Base-by-base conservation (phyloP, 2,113 vertebrate species). In the Nematolebias whitei region DNA sequence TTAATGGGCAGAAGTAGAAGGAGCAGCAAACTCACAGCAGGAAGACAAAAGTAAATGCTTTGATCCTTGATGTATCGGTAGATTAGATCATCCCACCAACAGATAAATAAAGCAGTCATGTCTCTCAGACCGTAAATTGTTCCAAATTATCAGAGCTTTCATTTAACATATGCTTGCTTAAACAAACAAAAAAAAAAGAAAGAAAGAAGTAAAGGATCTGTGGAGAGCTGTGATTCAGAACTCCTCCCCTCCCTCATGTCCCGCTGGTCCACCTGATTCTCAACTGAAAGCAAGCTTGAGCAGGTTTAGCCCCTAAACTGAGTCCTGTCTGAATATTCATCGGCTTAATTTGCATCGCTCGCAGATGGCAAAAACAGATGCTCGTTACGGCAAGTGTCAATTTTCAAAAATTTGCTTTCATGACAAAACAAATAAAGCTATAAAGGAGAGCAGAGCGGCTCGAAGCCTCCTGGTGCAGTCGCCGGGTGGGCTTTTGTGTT, bases 351-450 rank as follows among this genome's bases (percentile, higher is more conserved):
- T 94, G 91, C 89, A 86, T 89, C 77, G 52, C 68, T 49, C 63
- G 60, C 93, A 92, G 91, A 93, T 92, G 92, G 91, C 20, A 26
- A 59, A 73, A 90, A 87, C 93, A 94, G 92, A 87, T 88, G 88
- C 86, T 87, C 77, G 81, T 91, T 87, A 87, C 43, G 52, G 87
- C 72, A 80, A 87, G 85, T 81, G 87, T 88, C 90, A 86, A 61
- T 85, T 90, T 89, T 89, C 75, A 67, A 86, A 86, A 84, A 92
- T 90, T 85, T 91, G 87, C 84, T 92, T 91, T 86, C 86, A 85
- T 87, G 89, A 92, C 89, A 91, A 91, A 90, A 89, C 90, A 91
- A 91, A 92, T 91, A 89, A 92, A 91, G 90, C 77, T 82, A 88
- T 88, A 87, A 82, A 77, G 82, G 77, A 88, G 71, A 76, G 87